Evolutionary conservation across 2,888 invertebrate species (phyloP).

Genomic region (Nephrotoma flavescens): DNA sequence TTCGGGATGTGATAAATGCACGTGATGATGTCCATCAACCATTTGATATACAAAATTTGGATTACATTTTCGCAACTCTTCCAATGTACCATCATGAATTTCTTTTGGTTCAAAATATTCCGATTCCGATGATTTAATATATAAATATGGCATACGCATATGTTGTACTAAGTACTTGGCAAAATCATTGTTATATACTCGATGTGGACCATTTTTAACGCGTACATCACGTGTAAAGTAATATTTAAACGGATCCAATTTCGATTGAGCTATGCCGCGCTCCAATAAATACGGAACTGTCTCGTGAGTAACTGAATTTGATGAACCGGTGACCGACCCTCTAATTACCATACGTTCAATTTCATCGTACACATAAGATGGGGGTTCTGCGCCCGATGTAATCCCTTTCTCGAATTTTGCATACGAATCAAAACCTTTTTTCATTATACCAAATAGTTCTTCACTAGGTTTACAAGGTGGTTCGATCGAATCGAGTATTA

Average conservation of each 20-base stretch:
- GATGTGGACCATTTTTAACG: slow-evolving; percentile 32
- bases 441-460: slow-evolving; percentile 21
- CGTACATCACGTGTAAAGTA: slow-evolving; percentile 46
- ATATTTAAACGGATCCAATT: slow-evolving; percentile 40
- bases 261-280: slow-evolving; percentile 41
- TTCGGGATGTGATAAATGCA: slow-evolving; percentile 56
- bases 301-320: slow-evolving; percentile 41
- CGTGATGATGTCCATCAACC: slow-evolving; percentile 57
- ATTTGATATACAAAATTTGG: slow-evolving; percentile 41
- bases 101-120: slow-evolving; percentile 39
- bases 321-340: slow-evolving; percentile 39
- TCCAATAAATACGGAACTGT: slow-evolving; percentile 38
- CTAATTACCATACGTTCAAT: slow-evolving; percentile 30
- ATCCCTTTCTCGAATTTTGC: slow-evolving; percentile 32
- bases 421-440: slow-evolving; percentile 32
- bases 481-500: slow-evolving; percentile 27
- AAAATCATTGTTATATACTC: slow-evolving; percentile 28
- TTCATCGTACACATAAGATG: slow-evolving; percentile 46
- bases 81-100: slow-evolving; percentile 39
- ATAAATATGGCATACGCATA: slow-evolving; percentile 47
- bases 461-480: slow-evolving; percentile 23
- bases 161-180: slow-evolving; percentile 37
- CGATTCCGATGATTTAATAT: slow-evolving; percentile 42
- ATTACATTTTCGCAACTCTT: slow-evolving; percentile 32
- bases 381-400: slow-evolving; percentile 36